Base-by-base conservation (phyloP, 2,888 invertebrate genomes). In the Dioctria rufipes region DNA sequence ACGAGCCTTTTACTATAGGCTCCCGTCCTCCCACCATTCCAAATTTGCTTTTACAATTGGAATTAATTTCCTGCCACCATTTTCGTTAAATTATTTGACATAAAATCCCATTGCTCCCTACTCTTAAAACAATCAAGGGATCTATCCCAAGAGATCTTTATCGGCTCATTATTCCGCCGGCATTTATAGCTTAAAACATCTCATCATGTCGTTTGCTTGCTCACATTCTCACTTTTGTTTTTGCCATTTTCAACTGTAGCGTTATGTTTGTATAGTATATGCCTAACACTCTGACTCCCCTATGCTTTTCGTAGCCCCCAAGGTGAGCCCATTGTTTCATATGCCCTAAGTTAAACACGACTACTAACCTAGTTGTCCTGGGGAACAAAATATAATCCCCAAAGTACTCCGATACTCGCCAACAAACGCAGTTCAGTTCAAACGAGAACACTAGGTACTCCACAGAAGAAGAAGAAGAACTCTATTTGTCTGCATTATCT, bases 41-140 rank as follows among this genome's bases (percentile, higher is more conserved):
- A 2, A 54, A 3, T 54, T 54, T n/a, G n/a, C 37, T 37, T 8
- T 8, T 69, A 43, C 69, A 69, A 69, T 51, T 69, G 51, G 69
- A 69, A 69, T 69, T 69, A 69, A 69, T 69, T 69, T 69, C 69
- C 69, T 69, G 69, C 49, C 69, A 69, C 69, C 51, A 51, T 69
- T 51, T 69, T 69, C 51, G 69, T 39, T 69, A 51, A 69, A 69
- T 69, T 69, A 69, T 69, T 51, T 54, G 39, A 37, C 49, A 49
- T 11, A 69, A 67, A 51, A 39, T 69, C 39, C 51, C 69, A 69
- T 37, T 54, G 51, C 69, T 54, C 51, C 40, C 49, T 65, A 37
- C 51, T 51, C 39, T 51, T 25, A 51, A 51, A 9, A 51, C 69
- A 69, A 69, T 69, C 69, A 54, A 69, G 69, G 39, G 69, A 40